Percentiles rank a stretch among this genome's conserved stretches.
Conservation (phyloP, 2,888 invertebrate species). For the Diachrysia chrysitis region DNA sequence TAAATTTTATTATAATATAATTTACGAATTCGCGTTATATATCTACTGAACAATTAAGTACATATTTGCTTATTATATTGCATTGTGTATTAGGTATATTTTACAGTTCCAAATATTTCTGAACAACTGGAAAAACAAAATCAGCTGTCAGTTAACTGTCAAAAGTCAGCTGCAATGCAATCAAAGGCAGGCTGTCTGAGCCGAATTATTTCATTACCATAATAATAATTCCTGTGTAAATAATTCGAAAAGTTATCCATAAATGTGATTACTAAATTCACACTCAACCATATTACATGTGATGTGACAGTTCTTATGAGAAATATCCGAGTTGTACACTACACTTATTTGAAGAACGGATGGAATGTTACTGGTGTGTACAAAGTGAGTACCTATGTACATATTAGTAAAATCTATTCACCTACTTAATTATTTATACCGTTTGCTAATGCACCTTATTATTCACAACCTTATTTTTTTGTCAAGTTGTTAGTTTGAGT, state of each 20-base stretch:
- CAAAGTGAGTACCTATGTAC: constrained; percentile 74
- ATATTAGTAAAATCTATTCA: constrained; percentile 44
- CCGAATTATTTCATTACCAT: constrained; percentile 36
- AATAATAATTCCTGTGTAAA: constrained; percentile 49
- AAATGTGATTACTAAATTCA: constrained; percentile 15
- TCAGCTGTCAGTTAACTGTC: constrained; percentile 49
- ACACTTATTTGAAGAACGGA: constrained; percentile 69
- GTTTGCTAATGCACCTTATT: constrained; percentile 8
- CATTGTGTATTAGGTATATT: too few relatives aligned
- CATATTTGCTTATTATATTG: background rate
- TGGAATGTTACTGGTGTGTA: constrained; percentile 77
- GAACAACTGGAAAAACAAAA: constrained; percentile 23
- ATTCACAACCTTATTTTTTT: background rate
- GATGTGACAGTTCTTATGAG: constrained; percentile 45
- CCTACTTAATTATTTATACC: constrained; percentile 38
- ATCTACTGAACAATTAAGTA: too few relatives aligned
- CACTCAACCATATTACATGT: constrained; percentile 21
- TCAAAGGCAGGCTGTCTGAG: constrained; percentile 25
- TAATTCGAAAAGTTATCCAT: constrained; percentile 38
- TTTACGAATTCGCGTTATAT: too few relatives aligned
- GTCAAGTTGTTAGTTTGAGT: constrained; percentile 11
- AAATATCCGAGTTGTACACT: constrained; percentile 42
- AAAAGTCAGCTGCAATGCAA: constrained; percentile 63
- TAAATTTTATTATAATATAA: too few relatives aligned
- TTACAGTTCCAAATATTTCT: constrained; percentile 25